These are phyloP conservation scores for Rhaphigaster nebulosa DNA, from an alignment of 2,888 invertebrate species.

Conservation along the genomic window DNA sequence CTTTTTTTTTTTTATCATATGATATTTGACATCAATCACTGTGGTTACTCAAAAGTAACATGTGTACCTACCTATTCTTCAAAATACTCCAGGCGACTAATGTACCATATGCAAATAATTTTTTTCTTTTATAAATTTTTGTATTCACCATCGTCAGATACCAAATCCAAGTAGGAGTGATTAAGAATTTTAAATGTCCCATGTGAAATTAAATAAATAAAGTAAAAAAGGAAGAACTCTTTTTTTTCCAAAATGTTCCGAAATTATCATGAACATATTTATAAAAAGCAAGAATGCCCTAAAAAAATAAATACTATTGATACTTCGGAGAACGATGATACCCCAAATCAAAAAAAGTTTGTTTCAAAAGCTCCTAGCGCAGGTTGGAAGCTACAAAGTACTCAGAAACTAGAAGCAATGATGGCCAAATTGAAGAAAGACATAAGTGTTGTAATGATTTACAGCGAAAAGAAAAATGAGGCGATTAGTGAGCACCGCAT, in stretches of 20 bases:
- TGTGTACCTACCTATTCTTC: no score
- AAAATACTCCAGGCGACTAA: slow-evolving; percentile 22
- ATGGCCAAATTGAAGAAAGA: slow-evolving; percentile 51
- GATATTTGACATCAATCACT: no score
- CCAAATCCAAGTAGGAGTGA: background rate
- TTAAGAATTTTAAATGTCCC: background rate
- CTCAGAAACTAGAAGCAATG: slow-evolving; percentile 4
- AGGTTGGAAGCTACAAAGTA: background rate
- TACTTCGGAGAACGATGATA: background rate
- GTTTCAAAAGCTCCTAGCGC: background rate
- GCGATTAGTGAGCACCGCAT: background rate
- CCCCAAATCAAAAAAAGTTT: background rate
- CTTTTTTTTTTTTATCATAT: no score
- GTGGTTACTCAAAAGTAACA: no score
- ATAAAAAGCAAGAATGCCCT: background rate
- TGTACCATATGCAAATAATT: background rate
- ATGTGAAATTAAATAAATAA: background rate
- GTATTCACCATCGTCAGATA: background rate
- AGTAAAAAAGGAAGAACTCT: background rate
- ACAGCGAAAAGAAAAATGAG: slow-evolving; percentile 8
- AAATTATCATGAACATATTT: background rate
- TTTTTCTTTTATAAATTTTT: background rate
- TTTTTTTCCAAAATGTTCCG: background rate
- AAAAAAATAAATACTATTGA: slow-evolving; percentile 13
- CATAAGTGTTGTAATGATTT: slow-evolving; percentile 34